Conservation (phyloP, 2,113 vertebrate genomes). For the Spermophilus dauricus region DNA sequence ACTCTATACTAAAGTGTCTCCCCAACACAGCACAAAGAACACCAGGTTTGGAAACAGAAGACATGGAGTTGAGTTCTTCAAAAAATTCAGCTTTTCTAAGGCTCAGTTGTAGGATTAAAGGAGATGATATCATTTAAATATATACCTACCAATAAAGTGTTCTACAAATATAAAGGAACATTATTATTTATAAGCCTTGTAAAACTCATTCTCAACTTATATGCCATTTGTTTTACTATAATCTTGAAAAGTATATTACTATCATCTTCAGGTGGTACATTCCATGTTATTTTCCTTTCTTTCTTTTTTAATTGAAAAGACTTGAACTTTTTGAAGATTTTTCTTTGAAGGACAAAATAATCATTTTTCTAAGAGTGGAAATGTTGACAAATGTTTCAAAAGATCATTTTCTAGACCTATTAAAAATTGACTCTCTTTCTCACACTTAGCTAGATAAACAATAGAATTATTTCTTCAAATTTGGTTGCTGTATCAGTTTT, state of each 20-base stretch:
- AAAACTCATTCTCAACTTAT: conserved; percentile 1
- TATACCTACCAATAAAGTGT: neutral
- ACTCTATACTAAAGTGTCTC: neutral
- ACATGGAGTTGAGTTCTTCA: neutral
- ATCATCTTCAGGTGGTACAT: neutral
- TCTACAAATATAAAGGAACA: neutral
- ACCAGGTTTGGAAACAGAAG: neutral
- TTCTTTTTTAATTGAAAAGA: neutral
- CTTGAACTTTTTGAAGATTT: neutral
- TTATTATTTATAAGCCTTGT: conserved; percentile 28
- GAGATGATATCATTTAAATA: neutral
- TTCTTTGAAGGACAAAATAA: conserved; percentile 22
- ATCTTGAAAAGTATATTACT: neutral
- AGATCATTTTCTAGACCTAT: conserved; percentile 24
- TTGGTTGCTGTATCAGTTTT: neutral
- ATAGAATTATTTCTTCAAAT: neutral
- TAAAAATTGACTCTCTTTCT: neutral
- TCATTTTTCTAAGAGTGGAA: conserved; percentile 10
- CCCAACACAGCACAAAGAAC: neutral
- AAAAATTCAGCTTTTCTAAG: neutral
- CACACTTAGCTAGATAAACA: neutral
- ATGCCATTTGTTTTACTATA: conserved; percentile 6
- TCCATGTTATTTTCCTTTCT: neutral
- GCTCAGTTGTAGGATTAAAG: neutral
- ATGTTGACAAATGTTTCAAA: conserved; percentile 21